Evolutionary conservation across 1,140 invertebrate species (phyloP).

Genomic region (Aphis gossypii): DNA sequence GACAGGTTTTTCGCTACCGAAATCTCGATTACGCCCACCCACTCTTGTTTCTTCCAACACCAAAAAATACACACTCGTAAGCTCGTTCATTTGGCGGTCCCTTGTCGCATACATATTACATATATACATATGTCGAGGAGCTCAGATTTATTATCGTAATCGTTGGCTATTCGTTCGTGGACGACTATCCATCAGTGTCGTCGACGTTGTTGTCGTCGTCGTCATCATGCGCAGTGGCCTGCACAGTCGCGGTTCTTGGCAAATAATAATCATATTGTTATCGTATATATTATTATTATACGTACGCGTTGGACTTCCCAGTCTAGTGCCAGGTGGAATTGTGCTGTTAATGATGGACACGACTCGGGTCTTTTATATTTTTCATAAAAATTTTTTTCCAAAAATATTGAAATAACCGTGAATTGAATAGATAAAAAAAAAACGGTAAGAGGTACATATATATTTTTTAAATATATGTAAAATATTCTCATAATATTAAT

Average conservation of each 20-base stretch:
- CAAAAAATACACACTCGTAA: background rate
- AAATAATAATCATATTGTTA: background rate
- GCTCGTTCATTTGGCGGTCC: background rate
- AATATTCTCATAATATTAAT: background rate
- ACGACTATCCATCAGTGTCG: conserved; percentile 28
- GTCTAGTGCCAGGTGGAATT: background rate
- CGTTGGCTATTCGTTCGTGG: conserved; percentile 38
- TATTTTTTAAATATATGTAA: background rate
- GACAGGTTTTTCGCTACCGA: conserved; percentile 19
- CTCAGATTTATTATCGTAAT: conserved; percentile 35
- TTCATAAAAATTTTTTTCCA: background rate
- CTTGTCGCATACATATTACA: background rate
- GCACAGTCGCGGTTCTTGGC: background rate
- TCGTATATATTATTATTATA: background rate
- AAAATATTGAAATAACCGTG: background rate
- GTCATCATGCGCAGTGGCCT: background rate
- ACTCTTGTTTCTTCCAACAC: background rate
- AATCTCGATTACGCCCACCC: background rate
- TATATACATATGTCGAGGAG: background rate
- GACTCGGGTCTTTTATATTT: background rate
- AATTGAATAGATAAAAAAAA: no score
- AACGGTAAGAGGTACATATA: background rate
- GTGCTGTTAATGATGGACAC: no score
- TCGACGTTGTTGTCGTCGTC: background rate
- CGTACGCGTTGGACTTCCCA: background rate